Base-by-base conservation (phyloP, 2,888 invertebrate species). In the Pterobdella sp. region DNA sequence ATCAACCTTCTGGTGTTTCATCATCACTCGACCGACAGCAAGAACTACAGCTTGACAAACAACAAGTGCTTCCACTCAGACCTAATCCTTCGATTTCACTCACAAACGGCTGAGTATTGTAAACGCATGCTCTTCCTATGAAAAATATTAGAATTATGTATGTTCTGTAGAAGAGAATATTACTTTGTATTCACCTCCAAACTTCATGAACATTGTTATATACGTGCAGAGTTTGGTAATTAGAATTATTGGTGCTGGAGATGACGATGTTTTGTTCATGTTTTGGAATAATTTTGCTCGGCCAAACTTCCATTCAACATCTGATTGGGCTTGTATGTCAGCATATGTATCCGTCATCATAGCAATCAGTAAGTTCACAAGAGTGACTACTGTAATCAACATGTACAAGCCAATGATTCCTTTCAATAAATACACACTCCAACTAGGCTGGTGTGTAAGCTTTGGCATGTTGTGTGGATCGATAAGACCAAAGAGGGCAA, bases 291-390 rank as follows among this genome's bases (percentile, higher is more conserved):
- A 87, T 85, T 98, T 98, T 72, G 97, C 97, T 81, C 98, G 86
- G 36, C 98, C 97, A 84, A 95, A 99, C 86, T 98, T 98, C 98
- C 98, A 98, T 85, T 99, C 98, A 80, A 94, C 96, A 86, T 98
- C 98, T 66, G 97, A 97, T 89, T 97, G 96, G 52, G 96, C 96
- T 89, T 98, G 93, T 83, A 96, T 96, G 83, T 95, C 89, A 86
- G 97, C 96, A 86, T 98, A 97, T 81, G 97, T 97, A 88, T 97
- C 96, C 86, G 95, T 95, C 95, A 97, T 96, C 96, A 97, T 96
- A 87, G 97, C 97, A 89, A 97, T 97, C 85, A 97, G 91, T 84
- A 97, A 90, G 87, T 97, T 96, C 87, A 96, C 93, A 82, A 97
- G 89, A 84, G 97, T 96, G 86, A 97, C 92, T 84, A 95, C 91